Base-by-base conservation (phyloP, 2,888 invertebrate species). In the Periphyllus acericola region DNA sequence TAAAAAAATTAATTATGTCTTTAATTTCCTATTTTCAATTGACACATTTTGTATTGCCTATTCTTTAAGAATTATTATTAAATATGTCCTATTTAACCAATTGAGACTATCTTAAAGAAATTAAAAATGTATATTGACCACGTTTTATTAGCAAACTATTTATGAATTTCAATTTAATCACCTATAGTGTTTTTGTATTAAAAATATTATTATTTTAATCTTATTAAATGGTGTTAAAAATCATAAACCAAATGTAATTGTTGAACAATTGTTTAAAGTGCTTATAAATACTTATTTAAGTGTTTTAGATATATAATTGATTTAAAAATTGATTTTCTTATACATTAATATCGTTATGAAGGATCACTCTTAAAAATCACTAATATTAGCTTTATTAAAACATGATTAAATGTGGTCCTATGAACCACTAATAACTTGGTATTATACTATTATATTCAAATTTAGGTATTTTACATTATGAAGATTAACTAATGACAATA, bases 21-120 rank as follows among this genome's bases (percentile, higher is more conserved):
- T 83, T 75, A 36, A 75, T 75, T 83, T 83, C 60, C 83, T 83
- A 75, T 83, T 83, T 66, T 32, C 5, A 83, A 75, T 60, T 83
- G 21, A 40, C 36, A 83, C 19, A 40, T 25, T 46, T 83, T 83
- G 21, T 83, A 40, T 40, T 9, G 21, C 29, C 29, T 66, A 11
- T 72, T n/a, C 74, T 55, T 72, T 72, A 75, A 60, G 25, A 34
- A 75, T n/a, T 55, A 74, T 60, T 83, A 83, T 74, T 55, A 74
- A 81, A 71, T 34, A 71, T 60, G 32, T 29, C n/a, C 25, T 55
- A 11, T 74, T 74, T 74, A 60, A 36, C 32, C 34, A 74, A 74
- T 60, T 36, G 5, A 74, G 74, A 74, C 4, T 29, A 66, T 40
- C 66, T 29, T 29, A 81, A 81, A 66, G 40, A 29, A 71, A 25